Base-by-base conservation (phyloP, 2,113 vertebrate genomes). In the Chionodraco myersi region DNA sequence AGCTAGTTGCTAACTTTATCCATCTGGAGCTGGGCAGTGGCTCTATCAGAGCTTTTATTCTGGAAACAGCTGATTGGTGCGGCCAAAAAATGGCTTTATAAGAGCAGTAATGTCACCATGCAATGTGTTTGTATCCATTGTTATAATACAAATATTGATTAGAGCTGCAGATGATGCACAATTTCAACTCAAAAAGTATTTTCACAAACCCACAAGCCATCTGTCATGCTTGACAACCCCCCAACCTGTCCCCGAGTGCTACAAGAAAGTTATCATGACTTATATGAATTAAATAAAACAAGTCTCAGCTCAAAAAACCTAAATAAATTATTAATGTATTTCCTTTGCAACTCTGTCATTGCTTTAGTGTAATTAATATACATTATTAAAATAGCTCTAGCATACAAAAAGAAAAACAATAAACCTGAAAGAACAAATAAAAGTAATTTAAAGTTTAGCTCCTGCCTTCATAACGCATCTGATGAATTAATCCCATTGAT, bases 401-500 rank as follows among this genome's bases (percentile, higher is more conserved):
- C 49, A 44, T 13, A 67, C 11, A 60, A 1, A 52, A 30, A 18
- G 10, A 5, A 12, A 51, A 66, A 26, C 21, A 21, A 30, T 10
- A 41, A 41, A 14, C 6, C 9, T 11, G 5, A 53, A 57, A 83
- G 53, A 83, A 65, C 41, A 16, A 84, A 77, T 79, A 63, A 44
- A 76, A 56, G 44, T 44, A 8, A 75, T 87, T 89, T 83, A 75
- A 21, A 85, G 72, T 23, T 83, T 65, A 74, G 45, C 10, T 65
- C 11, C 10, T 23, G 44, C 18, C 45, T 47, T 34, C 13, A 13
- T 30, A 26, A 51, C 13, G 18, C 6, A 51, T 44, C 16, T 30
- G 3, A 72, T 34, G n/a, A 23, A 21, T 21, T 18, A 44, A 68
- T 15, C n/a, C 4, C 2, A 21, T 3, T 3, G 41, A 67, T 59